Evolutionary conservation across 2,888 invertebrate genomes (phyloP).

Genomic region (Sisyra nigra): DNA sequence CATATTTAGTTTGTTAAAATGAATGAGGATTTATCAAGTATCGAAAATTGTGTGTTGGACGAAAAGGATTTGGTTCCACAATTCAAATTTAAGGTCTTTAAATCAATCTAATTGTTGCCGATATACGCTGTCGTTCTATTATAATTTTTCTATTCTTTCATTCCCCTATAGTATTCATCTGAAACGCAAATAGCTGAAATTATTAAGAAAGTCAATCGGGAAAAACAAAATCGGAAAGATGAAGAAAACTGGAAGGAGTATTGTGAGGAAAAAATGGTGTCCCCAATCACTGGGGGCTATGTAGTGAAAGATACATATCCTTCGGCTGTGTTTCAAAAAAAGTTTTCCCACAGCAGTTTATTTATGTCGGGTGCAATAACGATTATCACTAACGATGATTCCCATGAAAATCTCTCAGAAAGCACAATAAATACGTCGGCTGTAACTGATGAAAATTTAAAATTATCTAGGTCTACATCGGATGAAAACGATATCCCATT

Average conservation of each 20-base stretch:
- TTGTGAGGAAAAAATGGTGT: constrained; percentile 6
- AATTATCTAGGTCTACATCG: constrained; percentile 16
- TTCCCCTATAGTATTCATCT: constrained; percentile 29
- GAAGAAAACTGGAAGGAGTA: constrained; percentile 26
- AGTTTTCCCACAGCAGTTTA: neutral
- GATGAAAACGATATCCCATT: constrained; percentile 15
- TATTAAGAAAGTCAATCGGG: constrained; percentile 26
- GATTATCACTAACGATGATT: constrained; percentile 3
- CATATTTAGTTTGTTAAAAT: too few relatives aligned
- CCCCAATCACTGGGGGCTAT: constrained; percentile 4
- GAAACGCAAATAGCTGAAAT: constrained; percentile 25
- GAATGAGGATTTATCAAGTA: too few relatives aligned
- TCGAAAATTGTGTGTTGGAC: too few relatives aligned
- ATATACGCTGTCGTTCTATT: too few relatives aligned
- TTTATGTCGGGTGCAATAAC: constrained; percentile 8
- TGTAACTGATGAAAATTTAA: neutral
- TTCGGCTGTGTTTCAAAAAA: constrained; percentile 1
- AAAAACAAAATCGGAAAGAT: constrained; percentile 28
- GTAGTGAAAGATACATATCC: constrained; percentile 1
- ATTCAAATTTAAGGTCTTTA: too few relatives aligned
- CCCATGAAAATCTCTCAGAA: constrained; percentile 1
- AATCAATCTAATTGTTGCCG: too few relatives aligned
- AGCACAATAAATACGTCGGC: neutral
- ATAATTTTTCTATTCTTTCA: constrained; percentile 8
- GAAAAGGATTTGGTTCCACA: too few relatives aligned